Evolutionary conservation across 2,888 invertebrate species (phyloP).

Genomic region (Rosalia funebris): DNA sequence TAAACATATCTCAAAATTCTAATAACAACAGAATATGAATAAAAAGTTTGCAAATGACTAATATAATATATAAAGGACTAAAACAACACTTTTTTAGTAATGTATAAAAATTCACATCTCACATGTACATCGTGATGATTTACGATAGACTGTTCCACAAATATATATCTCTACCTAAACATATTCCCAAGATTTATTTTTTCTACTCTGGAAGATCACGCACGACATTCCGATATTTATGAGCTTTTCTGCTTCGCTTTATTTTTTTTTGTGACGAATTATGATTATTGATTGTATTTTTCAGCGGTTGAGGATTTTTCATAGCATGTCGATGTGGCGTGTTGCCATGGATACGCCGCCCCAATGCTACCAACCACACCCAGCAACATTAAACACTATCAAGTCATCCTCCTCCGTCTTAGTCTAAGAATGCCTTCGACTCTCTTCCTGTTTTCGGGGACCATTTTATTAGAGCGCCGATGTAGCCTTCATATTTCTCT

Average conservation of each 20-base stretch:
- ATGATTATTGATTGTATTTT: constrained; percentile 60
- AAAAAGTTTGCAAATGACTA: no score
- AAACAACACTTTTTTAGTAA: no score
- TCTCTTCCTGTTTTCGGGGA: constrained; percentile 16
- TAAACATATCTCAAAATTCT: no score
- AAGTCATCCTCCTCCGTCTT: constrained; percentile 42
- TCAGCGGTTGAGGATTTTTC: constrained; percentile 60
- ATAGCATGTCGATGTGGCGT: constrained; percentile 60
- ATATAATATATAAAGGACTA: no score
- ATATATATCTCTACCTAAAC: no score
- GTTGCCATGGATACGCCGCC: constrained; percentile 60
- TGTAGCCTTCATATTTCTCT: no score
- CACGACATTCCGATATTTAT: neutral
- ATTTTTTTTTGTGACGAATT: constrained; percentile 45
- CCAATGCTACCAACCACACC: constrained; percentile 57
- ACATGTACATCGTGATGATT: no score
- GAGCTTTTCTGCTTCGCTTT: constrained; percentile 20
- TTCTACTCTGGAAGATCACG: no score
- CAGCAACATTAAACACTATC: constrained; percentile 51
- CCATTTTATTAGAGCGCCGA: constrained; percentile 23
- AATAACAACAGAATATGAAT: no score
- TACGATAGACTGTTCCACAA: no score
- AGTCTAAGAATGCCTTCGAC: constrained; percentile 17
- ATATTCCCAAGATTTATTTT: no score
- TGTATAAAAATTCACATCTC: no score